A percentile compares a stretch with the other conserved stretches of the same genome.
These are phyloP conservation scores for Ceyx erithaca DNA, from an alignment of 2,797 vertebrate genomes.

Conservation along the genomic window DNA sequence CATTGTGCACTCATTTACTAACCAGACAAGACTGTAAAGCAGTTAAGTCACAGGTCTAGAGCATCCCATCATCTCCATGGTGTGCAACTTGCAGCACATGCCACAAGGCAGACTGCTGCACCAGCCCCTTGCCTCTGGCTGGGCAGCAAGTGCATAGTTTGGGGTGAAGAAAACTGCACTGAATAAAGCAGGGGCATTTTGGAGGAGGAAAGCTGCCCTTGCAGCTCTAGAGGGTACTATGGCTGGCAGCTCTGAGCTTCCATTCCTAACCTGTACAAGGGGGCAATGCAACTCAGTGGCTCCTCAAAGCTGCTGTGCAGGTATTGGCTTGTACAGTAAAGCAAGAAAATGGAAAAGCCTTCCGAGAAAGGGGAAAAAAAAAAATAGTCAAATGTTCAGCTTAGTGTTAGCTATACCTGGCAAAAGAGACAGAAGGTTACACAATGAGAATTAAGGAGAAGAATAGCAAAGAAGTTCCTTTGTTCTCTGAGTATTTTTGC, in stretches of 20 bases:
- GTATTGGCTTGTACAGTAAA: background rate
- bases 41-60: background rate
- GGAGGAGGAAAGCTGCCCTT: background rate
- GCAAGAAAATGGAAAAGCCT: constrained; percentile 2
- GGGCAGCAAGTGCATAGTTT: background rate
- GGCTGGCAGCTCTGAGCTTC: background rate
- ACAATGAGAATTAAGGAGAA: background rate
- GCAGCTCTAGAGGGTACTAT: background rate
- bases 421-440: background rate
- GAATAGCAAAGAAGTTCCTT: background rate
- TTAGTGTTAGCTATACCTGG: background rate
- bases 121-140: background rate
- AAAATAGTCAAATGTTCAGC: background rate
- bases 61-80: background rate
- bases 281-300: background rate
- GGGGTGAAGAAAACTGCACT: background rate
- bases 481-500: background rate
- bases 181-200: background rate
- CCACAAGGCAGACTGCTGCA: background rate
- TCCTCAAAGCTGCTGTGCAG: background rate
- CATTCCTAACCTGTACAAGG: background rate
- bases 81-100: accelerated
- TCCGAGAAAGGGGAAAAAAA: background rate
- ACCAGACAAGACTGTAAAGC: background rate
- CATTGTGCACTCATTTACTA: background rate